phyloP scores from a whole-genome alignment of 2,888 invertebrate species.

The Masnerella sp. region DNA sequence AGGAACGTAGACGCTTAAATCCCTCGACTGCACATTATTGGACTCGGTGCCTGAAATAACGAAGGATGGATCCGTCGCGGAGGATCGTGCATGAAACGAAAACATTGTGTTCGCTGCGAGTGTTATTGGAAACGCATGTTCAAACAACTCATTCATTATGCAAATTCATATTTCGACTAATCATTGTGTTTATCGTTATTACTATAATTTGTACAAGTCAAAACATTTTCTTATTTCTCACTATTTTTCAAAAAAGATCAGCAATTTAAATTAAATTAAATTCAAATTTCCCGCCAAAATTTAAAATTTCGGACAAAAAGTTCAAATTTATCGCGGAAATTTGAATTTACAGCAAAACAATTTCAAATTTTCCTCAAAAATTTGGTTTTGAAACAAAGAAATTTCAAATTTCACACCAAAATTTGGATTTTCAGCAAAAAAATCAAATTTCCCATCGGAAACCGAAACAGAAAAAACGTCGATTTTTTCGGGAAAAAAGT shows the following conservation, averaged over 20 bases:
- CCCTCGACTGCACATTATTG: conserved; percentile 63
- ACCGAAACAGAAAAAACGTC: too few relatives aligned
- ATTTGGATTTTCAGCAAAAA: too few relatives aligned
- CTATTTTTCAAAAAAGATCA: background rate
- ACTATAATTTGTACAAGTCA: background rate
- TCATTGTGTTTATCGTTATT: conserved; percentile 20
- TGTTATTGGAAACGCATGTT: conserved; percentile 52
- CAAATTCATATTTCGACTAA: conserved; percentile 41
- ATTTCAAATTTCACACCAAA: too few relatives aligned
- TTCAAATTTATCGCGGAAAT: too few relatives aligned
- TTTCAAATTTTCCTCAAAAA: too few relatives aligned
- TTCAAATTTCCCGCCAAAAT: too few relatives aligned
- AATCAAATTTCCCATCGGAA: too few relatives aligned
- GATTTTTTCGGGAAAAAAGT: too few relatives aligned
- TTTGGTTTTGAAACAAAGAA: too few relatives aligned
- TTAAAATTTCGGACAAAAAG: too few relatives aligned
- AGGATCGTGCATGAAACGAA: conserved; percentile 56
- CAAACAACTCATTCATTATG: conserved; percentile 46
- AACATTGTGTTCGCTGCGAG: conserved; percentile 48
- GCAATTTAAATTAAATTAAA: too few relatives aligned
- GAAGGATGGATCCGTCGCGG: conserved; percentile 52
- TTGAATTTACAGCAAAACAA: too few relatives aligned
- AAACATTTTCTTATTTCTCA: background rate
- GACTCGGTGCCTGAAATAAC: conserved; percentile 62
- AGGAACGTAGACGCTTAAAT: conserved; percentile 65